Evolutionary conservation across 2,888 invertebrate species (phyloP).

Genomic region (Aphodius granarius): DNA sequence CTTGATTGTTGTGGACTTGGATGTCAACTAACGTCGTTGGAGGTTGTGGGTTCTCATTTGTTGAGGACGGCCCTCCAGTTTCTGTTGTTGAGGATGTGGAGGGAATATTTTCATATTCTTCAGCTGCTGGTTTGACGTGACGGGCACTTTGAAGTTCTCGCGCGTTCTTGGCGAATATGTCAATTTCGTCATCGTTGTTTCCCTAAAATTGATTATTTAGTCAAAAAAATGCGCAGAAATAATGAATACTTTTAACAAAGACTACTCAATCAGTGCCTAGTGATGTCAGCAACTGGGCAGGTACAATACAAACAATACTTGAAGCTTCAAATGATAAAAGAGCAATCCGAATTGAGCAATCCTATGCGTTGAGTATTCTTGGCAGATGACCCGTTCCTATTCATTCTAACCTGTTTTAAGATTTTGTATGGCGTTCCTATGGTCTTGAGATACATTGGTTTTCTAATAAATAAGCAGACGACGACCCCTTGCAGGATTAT

Average conservation of each 20-base stretch:
- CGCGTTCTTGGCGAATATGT: constrained; percentile 22
- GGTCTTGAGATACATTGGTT: constrained; percentile 57
- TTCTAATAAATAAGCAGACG: constrained; percentile 57
- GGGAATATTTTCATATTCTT: background rate
- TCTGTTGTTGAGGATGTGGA: background rate
- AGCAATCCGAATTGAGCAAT: no score
- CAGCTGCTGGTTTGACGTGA: background rate
- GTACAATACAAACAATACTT: no score
- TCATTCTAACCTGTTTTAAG: constrained; percentile 45
- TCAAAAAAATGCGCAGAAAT: no score
- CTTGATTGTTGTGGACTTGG: constrained; percentile 9
- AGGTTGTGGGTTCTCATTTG: constrained; percentile 2
- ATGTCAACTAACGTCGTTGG: constrained; percentile 1
- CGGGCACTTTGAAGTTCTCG: constrained; percentile 20
- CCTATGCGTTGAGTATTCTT: no score
- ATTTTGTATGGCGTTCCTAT: constrained; percentile 42
- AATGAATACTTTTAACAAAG: no score
- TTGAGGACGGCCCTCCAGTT: background rate
- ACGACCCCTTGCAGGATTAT: constrained; percentile 62
- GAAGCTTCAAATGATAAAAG: no score
- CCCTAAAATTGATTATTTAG: constrained; percentile 48
- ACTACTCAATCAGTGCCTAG: no score
- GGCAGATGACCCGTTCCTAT: no score
- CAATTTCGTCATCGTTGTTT: constrained; percentile 54
- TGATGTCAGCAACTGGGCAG: no score